These are phyloP conservation scores for Montipora capitata DNA, from an alignment of 92 coral and sea anemone species.

Conservation along the genomic window DNA sequence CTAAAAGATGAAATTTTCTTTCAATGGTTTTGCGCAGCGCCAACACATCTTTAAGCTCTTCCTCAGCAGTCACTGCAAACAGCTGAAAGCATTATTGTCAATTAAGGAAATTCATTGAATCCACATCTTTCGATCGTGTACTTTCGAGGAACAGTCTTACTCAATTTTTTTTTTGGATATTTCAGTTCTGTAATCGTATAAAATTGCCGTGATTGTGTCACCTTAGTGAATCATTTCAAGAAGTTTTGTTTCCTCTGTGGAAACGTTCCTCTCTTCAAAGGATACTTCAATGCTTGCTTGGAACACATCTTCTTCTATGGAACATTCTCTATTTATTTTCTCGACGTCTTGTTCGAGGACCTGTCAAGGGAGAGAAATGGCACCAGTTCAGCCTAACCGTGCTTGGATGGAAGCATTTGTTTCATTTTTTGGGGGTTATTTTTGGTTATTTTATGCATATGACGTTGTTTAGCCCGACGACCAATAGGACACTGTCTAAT, in stretches of 20 bases:
- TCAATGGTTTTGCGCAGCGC: constrained; percentile 46
- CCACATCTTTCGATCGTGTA: no score
- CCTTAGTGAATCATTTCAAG: no score
- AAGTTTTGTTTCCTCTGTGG: neutral
- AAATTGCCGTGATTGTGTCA: no score
- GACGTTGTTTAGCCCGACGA: no score
- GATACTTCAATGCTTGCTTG: constrained; percentile 61
- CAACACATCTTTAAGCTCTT: constrained; percentile 57
- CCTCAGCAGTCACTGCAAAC: constrained; percentile 42
- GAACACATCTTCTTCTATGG: constrained; percentile 34
- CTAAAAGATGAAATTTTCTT: constrained; percentile 37
- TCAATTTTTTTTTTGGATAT: no score
- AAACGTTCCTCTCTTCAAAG: constrained; percentile 12
- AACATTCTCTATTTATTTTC: constrained; percentile 40
- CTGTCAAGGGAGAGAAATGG: constrained; percentile 9
- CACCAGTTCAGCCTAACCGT: neutral
- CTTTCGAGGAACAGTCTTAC: no score
- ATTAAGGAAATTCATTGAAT: neutral
- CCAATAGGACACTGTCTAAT: no score
- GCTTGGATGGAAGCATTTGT: neutral
- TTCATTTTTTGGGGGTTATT: neutral
- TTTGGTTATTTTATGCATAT: no score
- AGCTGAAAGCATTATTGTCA: constrained; percentile 20
- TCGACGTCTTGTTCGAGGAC: constrained; percentile 64
- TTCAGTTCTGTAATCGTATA: no score